Percentiles rank a stretch among this genome's conserved stretches.
Conservation (phyloP, 2,797 vertebrate genomes). For the Tokudaia tokunoshimensis region DNA sequence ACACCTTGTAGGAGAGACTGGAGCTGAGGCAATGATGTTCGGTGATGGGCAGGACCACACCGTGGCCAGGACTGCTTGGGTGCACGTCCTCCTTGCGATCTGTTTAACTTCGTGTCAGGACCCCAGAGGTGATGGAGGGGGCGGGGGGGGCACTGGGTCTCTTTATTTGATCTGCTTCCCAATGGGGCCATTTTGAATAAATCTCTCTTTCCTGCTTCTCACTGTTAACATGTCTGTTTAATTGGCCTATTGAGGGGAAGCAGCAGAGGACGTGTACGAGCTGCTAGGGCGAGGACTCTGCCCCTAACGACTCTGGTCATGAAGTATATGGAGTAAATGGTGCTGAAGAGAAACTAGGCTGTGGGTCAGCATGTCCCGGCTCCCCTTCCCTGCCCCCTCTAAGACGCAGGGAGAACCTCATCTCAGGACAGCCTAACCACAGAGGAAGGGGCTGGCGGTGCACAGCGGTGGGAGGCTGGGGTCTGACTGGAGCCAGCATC, state of each 20-base stretch:
- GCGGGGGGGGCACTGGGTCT: neutral
- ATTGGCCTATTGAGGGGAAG: neutral
- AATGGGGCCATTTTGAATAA: neutral
- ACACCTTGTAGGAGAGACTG: neutral
- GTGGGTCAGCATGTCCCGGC: neutral
- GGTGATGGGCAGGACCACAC: neutral
- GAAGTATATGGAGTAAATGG: neutral
- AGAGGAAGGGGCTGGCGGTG: neutral
- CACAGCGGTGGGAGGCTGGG: neutral
- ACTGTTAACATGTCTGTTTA: neutral
- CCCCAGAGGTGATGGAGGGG: neutral
- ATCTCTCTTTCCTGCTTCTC: neutral
- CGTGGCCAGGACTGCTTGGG: neutral
- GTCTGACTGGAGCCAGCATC: neutral
- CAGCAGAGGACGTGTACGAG: neutral
- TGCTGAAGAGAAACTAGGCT: neutral
- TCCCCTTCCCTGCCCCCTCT: fast-evolving
- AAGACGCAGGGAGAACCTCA: neutral
- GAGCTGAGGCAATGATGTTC: neutral
- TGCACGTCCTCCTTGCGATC: neutral
- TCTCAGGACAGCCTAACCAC: neutral
- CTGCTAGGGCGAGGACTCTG: neutral
- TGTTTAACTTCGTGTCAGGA: neutral
- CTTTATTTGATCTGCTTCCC: neutral
- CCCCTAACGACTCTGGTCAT: neutral